phyloP scores from a whole-genome alignment of 1,140 invertebrate species.

The Drosophila kepulauana region DNA sequence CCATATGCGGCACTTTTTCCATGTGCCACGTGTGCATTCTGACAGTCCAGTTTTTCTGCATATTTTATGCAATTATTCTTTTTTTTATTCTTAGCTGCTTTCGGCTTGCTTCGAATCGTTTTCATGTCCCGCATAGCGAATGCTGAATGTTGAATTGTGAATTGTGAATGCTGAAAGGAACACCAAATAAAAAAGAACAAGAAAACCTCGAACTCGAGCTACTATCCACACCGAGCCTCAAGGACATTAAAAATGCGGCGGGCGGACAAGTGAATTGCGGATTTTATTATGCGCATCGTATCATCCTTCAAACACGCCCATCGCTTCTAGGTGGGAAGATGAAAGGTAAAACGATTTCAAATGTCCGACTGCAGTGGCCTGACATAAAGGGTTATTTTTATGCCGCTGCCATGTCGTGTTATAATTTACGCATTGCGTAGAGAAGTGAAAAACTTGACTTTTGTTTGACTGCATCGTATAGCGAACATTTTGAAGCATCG shows the following conservation, averaged over 20 bases:
- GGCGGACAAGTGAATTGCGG: constrained; percentile 50
- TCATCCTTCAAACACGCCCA: constrained; percentile 14
- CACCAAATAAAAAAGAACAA: constrained; percentile 4
- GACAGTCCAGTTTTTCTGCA: constrained; percentile 49
- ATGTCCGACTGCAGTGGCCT: constrained; percentile 17
- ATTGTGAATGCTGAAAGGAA: constrained; percentile 6
- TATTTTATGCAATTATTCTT: constrained; percentile 63
- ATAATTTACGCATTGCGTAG: constrained; percentile 8
- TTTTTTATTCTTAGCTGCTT: constrained; percentile 24
- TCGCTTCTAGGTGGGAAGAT: not conserved
- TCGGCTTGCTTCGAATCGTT: constrained; percentile 32
- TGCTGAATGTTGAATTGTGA: constrained; percentile 23
- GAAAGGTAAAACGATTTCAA: constrained; percentile 26
- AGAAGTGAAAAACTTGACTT: not conserved
- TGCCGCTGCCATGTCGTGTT: not conserved
- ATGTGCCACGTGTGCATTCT: constrained; percentile 54
- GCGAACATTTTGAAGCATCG: too few species aligned
- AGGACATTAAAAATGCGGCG: constrained; percentile 34
- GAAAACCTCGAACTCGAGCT: constrained; percentile 10
- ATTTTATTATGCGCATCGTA: constrained; percentile 49
- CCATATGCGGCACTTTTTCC: constrained; percentile 41
- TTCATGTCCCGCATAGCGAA: constrained; percentile 8
- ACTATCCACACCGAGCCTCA: constrained; percentile 10
- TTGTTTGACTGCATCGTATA: not conserved
- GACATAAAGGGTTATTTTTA: constrained; percentile 11